These are phyloP conservation scores for Anastatus disparis DNA, from an alignment of 1,140 invertebrate genomes.

Conservation along the genomic window DNA sequence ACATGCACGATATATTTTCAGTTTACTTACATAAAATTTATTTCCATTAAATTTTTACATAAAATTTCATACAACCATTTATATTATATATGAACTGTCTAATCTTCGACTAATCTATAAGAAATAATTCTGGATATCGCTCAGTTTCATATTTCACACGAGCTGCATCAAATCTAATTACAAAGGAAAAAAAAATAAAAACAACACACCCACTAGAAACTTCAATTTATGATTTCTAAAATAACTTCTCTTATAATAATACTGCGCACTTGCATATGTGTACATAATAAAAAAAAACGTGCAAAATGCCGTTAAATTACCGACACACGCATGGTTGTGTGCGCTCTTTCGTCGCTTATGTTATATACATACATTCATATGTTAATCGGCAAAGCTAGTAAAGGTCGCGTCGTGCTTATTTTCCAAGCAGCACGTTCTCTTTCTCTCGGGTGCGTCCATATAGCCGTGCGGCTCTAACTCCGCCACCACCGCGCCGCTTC, in stretches of 20 bases:
- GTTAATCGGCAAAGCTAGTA: slow-evolving; percentile 9
- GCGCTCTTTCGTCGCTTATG: no score
- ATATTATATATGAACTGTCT: not conserved
- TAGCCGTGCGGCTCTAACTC: no score
- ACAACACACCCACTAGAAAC: no score
- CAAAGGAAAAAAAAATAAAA: no score
- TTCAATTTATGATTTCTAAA: no score
- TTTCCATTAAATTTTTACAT: no score
- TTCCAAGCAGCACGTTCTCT: not conserved
- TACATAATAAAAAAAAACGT: not conserved
- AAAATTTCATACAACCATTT: no score
- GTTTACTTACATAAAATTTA: no score
- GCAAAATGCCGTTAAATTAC: slow-evolving; percentile 11
- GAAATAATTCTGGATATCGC: not conserved
- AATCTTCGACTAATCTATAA: not conserved
- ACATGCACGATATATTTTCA: no score
- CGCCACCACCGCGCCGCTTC: not conserved
- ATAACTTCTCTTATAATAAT: no score
- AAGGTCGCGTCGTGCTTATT: not conserved
- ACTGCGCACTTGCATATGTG: no score
- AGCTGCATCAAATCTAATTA: not conserved
- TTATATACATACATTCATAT: slow-evolving; percentile 14
- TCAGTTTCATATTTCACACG: not conserved
- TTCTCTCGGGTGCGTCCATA: not conserved
- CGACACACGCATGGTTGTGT: not conserved